These are phyloP conservation scores for Prunella strophiata DNA, from an alignment of 2,797 vertebrate genomes.

Conservation along the genomic window DNA sequence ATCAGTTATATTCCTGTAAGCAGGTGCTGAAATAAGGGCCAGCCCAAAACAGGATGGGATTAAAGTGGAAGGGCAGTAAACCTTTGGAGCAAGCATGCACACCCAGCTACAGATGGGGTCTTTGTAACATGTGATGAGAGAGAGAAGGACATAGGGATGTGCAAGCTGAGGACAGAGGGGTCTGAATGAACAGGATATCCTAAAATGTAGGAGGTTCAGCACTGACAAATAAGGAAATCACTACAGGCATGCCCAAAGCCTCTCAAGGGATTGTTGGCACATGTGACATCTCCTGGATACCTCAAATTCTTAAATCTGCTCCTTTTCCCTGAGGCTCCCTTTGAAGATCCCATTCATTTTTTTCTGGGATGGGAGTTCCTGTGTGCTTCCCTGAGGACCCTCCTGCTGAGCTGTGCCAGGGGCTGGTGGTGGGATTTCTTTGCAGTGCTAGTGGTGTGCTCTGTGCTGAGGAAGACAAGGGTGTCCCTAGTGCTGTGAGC, in stretches of 20 bases:
- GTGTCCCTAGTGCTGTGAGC: background rate
- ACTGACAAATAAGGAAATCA: background rate
- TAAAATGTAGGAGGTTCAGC: background rate
- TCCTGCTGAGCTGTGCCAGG: background rate
- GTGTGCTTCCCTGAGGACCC: accelerated
- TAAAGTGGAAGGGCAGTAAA: background rate
- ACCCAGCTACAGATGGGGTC: background rate
- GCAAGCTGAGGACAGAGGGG: background rate
- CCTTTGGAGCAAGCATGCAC: background rate
- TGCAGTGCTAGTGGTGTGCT: background rate
- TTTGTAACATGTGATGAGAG: background rate
- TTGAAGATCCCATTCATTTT: background rate
- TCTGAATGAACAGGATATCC: background rate
- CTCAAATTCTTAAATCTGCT: background rate
- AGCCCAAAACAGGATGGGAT: background rate
- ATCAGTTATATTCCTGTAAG: constrained; percentile 9
- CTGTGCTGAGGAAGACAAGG: background rate
- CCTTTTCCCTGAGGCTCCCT: background rate
- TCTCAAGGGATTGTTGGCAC: background rate
- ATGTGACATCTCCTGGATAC: background rate
- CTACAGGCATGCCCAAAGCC: background rate
- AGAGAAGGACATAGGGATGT: background rate
- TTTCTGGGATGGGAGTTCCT: background rate
- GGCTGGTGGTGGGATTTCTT: background rate
- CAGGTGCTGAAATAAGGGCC: background rate